Conservation (phyloP, 2,888 invertebrate species). For the Protonemura montana region DNA sequence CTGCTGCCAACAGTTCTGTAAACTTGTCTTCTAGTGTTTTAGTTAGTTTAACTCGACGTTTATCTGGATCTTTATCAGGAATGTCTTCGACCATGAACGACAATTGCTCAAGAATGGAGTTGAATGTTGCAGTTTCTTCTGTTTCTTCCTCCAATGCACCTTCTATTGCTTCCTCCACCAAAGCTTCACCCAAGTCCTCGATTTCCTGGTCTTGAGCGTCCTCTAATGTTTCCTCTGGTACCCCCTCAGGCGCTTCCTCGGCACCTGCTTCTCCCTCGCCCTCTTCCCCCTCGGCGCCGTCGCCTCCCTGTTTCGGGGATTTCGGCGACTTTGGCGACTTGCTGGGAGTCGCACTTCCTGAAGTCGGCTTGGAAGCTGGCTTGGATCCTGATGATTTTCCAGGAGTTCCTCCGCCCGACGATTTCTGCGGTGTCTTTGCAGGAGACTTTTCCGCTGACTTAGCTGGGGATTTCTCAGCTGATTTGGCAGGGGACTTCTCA, state of each 20-base stretch:
- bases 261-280: not conserved
- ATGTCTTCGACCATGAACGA: constrained; percentile 3
- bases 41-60: not conserved
- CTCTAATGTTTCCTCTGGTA: not conserved
- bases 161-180: not conserved
- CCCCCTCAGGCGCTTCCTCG: not conserved
- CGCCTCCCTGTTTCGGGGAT: not conserved
- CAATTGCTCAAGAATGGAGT: not conserved
- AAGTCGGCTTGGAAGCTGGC: not conserved
- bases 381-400: not conserved
- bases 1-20: not conserved
- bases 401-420: not conserved
- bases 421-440: not conserved
- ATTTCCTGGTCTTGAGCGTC: not conserved
- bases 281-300: not conserved
- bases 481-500: not conserved
- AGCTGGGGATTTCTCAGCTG: not conserved
- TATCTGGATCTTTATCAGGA: not conserved
- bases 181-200: not conserved
- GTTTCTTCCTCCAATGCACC: not conserved
- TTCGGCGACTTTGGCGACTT: not conserved
- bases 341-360: not conserved
- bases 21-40: constrained; percentile 14
- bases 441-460: constrained; percentile 9
- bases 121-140: not conserved